Evolutionary conservation across 2,113 vertebrate species (phyloP), one percentile per base, ranked within the genome.

Genomic region (Aphyosemion australe): DNA sequence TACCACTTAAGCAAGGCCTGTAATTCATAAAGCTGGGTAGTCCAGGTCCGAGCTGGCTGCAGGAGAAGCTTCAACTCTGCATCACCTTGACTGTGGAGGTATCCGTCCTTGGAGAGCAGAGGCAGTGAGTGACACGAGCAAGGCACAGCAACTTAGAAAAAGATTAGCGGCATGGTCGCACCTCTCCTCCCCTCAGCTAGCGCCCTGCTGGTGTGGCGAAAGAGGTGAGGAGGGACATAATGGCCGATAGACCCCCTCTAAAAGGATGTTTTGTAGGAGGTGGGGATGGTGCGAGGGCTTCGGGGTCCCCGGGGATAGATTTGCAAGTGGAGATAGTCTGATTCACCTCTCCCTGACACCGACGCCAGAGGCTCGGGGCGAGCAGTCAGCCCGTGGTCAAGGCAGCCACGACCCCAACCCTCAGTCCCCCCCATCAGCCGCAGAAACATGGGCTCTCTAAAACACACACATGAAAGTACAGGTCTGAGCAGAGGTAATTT

Each of bases 261-360:
- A 92, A 91, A 92, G 89, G 80, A 76, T 89, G 82, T 86, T 80
- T 80, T 83, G 72, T 48, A n/a, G 72, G 77, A 84, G 83, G 81
- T 74, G 85, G 80, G 83, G 84, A 76, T 63, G 83, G 82, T 58
- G 87, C 45, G 67, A 87, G 74, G 73, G 21, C 80, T 79, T 65
- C 15, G 41, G 37, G 45, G 20, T 87, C 91, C 72, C 81, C 5
- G 37, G 89, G 90, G 91, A 88, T 73, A 57, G 86, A 87, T 89
- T 85, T 88, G 86, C 65, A 46, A 91, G 88, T 85, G 69, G 76
- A 85, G 83, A 91, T 82, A 69, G 79, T 83, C 74, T 26, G 74
- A 79, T 87, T 93, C 91, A 93, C 91, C 91, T 93, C 83, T 84
- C 67, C 12, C 66, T 91, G 91, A 90, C 91, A 86, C 89, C 51